These are phyloP conservation scores for Coecobrya sp. DNA, from an alignment of 2,888 invertebrate species.

Conservation along the genomic window DNA sequence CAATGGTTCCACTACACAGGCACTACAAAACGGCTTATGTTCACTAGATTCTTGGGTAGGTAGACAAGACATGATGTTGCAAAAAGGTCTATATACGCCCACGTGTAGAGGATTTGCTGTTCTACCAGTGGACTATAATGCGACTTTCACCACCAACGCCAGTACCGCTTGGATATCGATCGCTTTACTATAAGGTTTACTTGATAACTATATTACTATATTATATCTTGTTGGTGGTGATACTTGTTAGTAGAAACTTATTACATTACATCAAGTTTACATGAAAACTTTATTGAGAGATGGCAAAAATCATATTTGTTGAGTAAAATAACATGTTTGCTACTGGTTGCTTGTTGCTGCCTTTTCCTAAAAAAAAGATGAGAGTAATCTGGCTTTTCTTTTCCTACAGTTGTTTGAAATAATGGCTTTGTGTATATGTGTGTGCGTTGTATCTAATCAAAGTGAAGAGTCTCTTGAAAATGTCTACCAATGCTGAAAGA, in stretches of 20 bases:
- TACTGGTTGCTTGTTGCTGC: constrained; percentile 15
- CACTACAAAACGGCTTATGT: constrained; percentile 18
- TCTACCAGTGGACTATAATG: constrained; percentile 19
- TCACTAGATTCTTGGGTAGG: background rate
- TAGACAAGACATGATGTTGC: constrained; percentile 28
- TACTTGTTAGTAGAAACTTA: background rate
- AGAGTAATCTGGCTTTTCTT: background rate
- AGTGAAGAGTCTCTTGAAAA: constrained; percentile 38
- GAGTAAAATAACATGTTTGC: background rate
- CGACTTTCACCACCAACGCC: background rate
- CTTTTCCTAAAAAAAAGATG: background rate
- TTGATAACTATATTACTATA: background rate
- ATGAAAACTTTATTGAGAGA: background rate
- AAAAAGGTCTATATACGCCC: constrained; percentile 80
- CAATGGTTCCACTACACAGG: background rate
- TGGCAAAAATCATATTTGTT: background rate
- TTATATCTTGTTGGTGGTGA: background rate
- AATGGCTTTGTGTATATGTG: no score
- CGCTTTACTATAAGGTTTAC: constrained; percentile 16
- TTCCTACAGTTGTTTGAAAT: background rate
- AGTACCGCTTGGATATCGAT: constrained; percentile 67
- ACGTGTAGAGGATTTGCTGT: constrained; percentile 69
- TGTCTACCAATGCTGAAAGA: background rate
- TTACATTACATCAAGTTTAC: background rate
- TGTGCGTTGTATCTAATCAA: background rate